Conservation (phyloP, 2,113 vertebrate species). For the Gobiocypris rarus region DNA sequence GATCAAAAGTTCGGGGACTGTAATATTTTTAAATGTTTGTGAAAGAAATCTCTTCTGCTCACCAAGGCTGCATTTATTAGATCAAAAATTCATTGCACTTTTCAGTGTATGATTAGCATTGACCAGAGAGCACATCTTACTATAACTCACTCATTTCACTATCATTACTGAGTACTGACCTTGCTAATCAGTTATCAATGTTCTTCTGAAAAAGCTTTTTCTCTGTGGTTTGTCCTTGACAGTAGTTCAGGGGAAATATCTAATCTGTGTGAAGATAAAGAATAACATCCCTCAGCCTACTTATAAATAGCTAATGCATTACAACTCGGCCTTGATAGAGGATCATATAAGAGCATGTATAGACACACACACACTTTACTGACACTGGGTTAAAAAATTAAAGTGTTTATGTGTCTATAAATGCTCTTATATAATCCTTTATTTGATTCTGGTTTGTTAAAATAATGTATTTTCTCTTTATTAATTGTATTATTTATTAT, state of each 20-base stretch:
- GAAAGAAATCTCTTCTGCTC: no score
- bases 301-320: not conserved
- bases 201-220: slow-evolving; percentile 37
- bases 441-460: not conserved
- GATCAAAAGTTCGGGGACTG: no score
- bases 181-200: slow-evolving; percentile 53
- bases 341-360: no score
- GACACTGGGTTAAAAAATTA: not conserved
- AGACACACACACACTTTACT: no score
- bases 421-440: not conserved
- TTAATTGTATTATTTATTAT: not conserved
- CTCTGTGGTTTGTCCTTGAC: slow-evolving; percentile 70
- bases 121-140: no score
- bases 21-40: no score
- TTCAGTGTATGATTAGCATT: no score
- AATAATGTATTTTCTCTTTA: not conserved
- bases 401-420: not conserved
- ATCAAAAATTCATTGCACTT: no score
- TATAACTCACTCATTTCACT: not conserved
- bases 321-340: not conserved
- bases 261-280: slow-evolving; percentile 76
- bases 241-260: slow-evolving; percentile 71
- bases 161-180: not conserved
- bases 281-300: slow-evolving; percentile 61
- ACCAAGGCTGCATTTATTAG: no score